Evolutionary conservation across 2,888 invertebrate species (phyloP).

Genomic region (Conus canariensis): DNA sequence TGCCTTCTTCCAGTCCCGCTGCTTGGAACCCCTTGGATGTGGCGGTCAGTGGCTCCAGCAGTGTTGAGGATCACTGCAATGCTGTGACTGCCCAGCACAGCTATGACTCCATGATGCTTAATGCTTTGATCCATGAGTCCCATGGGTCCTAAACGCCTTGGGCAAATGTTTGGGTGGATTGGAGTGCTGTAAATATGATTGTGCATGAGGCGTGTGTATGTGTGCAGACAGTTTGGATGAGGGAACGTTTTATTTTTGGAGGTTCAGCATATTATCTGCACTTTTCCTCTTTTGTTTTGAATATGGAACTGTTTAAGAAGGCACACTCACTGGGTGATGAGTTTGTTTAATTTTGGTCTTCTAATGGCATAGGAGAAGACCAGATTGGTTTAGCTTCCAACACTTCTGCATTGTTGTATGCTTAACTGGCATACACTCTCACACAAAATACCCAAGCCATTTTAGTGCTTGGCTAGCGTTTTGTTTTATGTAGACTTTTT

Average conservation of each 20-base stretch:
- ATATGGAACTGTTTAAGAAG: too few relatives aligned
- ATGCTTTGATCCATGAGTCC: background rate
- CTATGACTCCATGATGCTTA: background rate
- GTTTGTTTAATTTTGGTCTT: too few relatives aligned
- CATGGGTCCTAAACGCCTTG: background rate
- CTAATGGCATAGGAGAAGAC: too few relatives aligned
- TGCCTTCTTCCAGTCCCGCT: background rate
- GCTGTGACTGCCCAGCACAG: background rate
- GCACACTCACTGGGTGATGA: background rate
- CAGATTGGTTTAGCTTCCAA: too few relatives aligned
- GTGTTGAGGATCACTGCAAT: constrained; percentile 23
- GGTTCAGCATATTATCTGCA: background rate
- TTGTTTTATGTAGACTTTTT: too few relatives aligned
- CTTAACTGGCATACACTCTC: too few relatives aligned
- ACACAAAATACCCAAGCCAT: too few relatives aligned
- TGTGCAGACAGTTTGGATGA: too few relatives aligned
- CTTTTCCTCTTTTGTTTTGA: background rate
- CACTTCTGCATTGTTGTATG: too few relatives aligned
- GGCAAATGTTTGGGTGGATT: background rate
- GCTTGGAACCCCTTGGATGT: background rate
- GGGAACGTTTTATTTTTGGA: background rate
- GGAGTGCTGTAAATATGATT: background rate
- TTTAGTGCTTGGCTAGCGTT: too few relatives aligned
- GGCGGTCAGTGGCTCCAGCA: background rate
- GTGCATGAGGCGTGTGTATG: background rate